phyloP scores from a whole-genome alignment of 2,797 vertebrate genomes.

The Chloroceryle amazona region DNA sequence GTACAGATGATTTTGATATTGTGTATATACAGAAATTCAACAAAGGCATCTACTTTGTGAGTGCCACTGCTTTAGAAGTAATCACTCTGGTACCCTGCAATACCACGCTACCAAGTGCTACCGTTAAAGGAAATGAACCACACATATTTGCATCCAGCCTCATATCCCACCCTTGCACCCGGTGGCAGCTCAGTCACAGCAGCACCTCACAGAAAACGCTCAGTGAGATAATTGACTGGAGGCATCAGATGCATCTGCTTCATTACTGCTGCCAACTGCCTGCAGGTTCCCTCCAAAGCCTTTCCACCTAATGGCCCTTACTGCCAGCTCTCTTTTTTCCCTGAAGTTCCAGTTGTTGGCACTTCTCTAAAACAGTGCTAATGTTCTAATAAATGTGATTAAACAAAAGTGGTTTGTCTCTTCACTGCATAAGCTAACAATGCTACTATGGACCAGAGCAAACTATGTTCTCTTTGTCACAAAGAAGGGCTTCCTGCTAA shows the following conservation, averaged over 20 bases:
- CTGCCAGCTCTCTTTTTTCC: not conserved
- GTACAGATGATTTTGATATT: not conserved
- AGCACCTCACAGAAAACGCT: not conserved
- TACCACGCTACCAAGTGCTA: not conserved
- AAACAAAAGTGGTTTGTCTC: not conserved
- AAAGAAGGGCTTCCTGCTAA: not conserved
- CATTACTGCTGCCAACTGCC: slow-evolving; percentile 31
- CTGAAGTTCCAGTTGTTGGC: not conserved
- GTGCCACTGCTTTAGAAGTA: not conserved
- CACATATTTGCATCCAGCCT: not conserved
- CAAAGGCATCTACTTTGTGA: not conserved
- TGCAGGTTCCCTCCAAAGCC: not conserved
- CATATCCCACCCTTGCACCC: not conserved
- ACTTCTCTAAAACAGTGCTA: not conserved
- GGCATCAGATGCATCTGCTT: not conserved
- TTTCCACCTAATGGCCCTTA: not conserved
- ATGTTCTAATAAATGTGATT: slow-evolving; percentile 4
- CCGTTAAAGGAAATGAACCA: fast-evolving
- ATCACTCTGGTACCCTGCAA: not conserved
- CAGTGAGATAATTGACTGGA: slow-evolving; percentile 45
- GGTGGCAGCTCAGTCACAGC: not conserved
- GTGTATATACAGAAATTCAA: not conserved
- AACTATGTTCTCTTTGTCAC: not conserved
- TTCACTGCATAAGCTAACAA: not conserved
- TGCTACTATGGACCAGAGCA: not conserved